These are phyloP conservation scores for Tachypleus tridentatus DNA, from an alignment of 1,140 invertebrate species.

Conservation along the genomic window DNA sequence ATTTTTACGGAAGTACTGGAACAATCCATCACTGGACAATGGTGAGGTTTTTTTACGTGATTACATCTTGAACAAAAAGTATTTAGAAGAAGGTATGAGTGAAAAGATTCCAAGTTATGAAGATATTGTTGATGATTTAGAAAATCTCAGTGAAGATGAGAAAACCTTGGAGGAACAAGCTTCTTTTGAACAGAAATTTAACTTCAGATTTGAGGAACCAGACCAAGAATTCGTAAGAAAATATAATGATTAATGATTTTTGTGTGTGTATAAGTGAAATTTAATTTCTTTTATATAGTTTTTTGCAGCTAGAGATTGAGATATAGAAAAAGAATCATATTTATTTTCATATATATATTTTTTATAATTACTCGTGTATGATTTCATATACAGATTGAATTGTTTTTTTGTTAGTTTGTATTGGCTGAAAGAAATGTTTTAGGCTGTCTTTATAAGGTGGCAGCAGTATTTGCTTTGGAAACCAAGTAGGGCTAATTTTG, in stretches of 20 bases:
- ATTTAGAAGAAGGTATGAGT: conserved; percentile 28
- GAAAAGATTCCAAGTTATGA: conserved; percentile 5
- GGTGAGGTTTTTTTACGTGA: conserved; percentile 82
- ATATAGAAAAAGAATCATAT: too few species aligned
- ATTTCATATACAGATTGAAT: too few species aligned
- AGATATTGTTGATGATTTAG: conserved; percentile 7
- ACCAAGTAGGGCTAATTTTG: too few species aligned
- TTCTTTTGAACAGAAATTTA: conserved; percentile 88
- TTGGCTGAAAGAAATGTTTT: too few species aligned
- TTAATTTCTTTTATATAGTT: too few species aligned
- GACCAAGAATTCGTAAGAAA: conserved; percentile 72
- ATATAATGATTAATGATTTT: neutral
- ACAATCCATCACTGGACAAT: conserved; percentile 54
- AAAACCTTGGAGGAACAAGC: conserved; percentile 49
- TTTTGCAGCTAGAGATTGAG: too few species aligned
- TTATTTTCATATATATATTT: too few species aligned
- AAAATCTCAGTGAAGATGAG: conserved; percentile 42
- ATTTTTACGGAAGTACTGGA: conserved; percentile 72
- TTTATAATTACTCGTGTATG: too few species aligned
- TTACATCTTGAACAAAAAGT: conserved; percentile 80
- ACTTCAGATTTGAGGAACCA: conserved; percentile 93
- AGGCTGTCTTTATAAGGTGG: too few species aligned
- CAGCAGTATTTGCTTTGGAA: too few species aligned
- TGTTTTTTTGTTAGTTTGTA: too few species aligned
- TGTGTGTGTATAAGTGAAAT: too few species aligned